These are phyloP conservation scores for Mormyrops attenuatus DNA, from an alignment of 2,797 vertebrate genomes.

Conservation along the genomic window DNA sequence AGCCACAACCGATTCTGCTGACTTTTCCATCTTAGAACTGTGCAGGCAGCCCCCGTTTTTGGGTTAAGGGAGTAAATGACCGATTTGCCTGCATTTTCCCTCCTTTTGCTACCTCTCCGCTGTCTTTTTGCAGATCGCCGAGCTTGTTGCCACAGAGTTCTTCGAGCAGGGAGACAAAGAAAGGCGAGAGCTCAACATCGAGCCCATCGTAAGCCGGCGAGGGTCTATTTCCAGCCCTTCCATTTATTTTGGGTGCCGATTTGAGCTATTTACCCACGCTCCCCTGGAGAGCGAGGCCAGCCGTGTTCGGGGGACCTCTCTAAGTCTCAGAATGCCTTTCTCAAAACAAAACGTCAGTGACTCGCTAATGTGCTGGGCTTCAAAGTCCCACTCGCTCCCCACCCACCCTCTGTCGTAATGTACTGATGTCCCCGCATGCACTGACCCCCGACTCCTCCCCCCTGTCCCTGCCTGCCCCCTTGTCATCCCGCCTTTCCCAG, in stretches of 20 bases:
- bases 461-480: neutral
- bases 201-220: constrained; percentile 79
- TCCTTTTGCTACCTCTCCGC: neutral
- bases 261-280: neutral
- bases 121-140: constrained; percentile 74
- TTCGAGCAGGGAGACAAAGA: constrained; percentile 98
- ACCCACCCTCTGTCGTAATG: neutral
- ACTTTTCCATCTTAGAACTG: neutral
- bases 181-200: constrained; percentile 85
- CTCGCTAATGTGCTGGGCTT: neutral
- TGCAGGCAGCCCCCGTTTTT: neutral
- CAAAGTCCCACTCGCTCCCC: neutral
- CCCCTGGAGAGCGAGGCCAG: neutral
- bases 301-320: neutral
- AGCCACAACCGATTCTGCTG: neutral
- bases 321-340: neutral
- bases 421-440: neutral
- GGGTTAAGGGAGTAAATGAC: neutral
- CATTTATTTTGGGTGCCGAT: neutral
- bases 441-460: neutral
- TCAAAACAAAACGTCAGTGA: neutral
- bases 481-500: constrained; percentile 50
- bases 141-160: constrained; percentile 92
- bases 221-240: neutral
- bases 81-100: neutral